Base-by-base conservation (phyloP, 2,888 invertebrate species). In the Rhodophaea formosa region DNA sequence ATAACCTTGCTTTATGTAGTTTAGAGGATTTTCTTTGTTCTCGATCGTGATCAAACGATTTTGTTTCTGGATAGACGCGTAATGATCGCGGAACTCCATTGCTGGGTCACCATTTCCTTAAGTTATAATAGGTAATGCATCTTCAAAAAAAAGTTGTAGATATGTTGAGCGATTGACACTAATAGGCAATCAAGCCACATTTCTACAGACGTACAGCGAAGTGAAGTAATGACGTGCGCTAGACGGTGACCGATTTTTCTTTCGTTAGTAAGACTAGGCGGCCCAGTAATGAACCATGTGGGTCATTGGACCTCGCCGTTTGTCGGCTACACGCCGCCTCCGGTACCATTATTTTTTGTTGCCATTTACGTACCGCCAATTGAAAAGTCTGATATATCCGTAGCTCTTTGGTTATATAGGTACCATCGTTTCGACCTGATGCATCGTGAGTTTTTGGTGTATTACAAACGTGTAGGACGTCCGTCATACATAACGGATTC, bases 221-320 rank as follows among this genome's bases (percentile, higher is more conserved):
- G 52, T 57, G 55, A 62, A 59, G 64, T 65, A 62, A 63, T 69
- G 64, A 61, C 63, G 70, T 67, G 66, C 73, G 70, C 67, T 74
- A 71, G 75, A 69, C 72, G 68, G 66, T 72, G 83, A 77, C 82
- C 78, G 84, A 88, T 88, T 88, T 89, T 88, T 86, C 80, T 87
- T 85, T 88, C 86, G 77, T 81, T 82, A 62, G 76, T 75, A 74
- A 72, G 79, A 76, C 80, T 84, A 77, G 71, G 72, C 79, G 86
- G 79, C 84, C 86, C 81, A 86, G 84, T 86, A 80, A 80, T 82
- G 79, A 79, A 76, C 81, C 84, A 91, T 88, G 88, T 90, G 84
- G 91, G 90, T 91, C 88, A 90, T 87, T 88, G 86, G 88, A 88
- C 88, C 86, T 89, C 86, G 77, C 86, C 81, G 87, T 83, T 86